phyloP scores from a whole-genome alignment of 2,888 invertebrate species.

The Crematogaster levior region DNA sequence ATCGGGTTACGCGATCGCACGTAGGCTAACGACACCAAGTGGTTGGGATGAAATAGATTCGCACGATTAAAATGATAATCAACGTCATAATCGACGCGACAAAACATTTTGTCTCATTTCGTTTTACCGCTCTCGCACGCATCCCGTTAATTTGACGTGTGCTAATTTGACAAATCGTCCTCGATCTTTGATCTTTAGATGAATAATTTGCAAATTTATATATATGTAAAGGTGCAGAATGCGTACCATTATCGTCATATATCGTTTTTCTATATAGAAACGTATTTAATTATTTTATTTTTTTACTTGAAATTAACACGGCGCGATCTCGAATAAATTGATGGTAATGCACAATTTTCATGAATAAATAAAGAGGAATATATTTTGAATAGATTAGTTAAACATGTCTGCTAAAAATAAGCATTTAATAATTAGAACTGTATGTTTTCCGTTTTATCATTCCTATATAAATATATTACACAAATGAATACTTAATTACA shows the following conservation, averaged over 20 bases:
- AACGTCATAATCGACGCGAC: conserved; percentile 20
- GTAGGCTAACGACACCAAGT: conserved; percentile 60
- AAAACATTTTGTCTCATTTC: neutral
- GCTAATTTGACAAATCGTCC: conserved; percentile 12
- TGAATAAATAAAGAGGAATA: too few relatives aligned
- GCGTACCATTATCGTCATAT: neutral
- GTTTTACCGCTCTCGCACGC: neutral
- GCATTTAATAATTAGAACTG: too few relatives aligned
- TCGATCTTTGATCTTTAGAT: neutral
- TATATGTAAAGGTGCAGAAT: neutral
- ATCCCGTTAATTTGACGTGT: neutral
- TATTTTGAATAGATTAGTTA: too few relatives aligned
- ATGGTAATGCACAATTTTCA: too few relatives aligned
- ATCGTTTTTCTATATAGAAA: neutral
- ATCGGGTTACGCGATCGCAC: conserved; percentile 64
- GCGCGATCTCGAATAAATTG: neutral
- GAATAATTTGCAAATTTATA: neutral
- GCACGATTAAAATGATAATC: conserved; percentile 45
- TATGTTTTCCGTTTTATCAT: too few relatives aligned
- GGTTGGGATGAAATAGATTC: conserved; percentile 50
- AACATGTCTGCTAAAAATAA: too few relatives aligned
- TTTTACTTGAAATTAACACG: neutral
- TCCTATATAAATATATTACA: too few relatives aligned
- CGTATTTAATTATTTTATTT: neutral
- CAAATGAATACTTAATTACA: too few relatives aligned